Evolutionary conservation across 2,797 vertebrate species (phyloP).

Genomic region (Pogonophryne albipinna): DNA sequence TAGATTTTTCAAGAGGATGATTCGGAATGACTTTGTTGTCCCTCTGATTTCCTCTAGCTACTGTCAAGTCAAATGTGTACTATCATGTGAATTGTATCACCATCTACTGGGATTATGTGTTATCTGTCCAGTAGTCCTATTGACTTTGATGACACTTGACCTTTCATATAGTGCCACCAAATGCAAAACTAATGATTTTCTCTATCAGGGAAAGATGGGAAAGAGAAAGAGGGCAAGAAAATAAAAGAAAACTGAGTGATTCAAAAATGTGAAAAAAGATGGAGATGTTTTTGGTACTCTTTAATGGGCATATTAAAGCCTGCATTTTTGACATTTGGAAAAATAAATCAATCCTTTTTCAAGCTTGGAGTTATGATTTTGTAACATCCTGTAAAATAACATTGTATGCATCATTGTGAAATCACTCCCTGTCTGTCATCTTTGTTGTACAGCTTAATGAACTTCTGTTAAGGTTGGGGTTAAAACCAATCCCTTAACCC

Average conservation of each 20-base stretch:
- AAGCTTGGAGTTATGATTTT: neutral
- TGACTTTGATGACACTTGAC: neutral
- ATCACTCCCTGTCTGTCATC: neutral
- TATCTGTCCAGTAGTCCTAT: too few relatives aligned
- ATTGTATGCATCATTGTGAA: slow-evolving; percentile 8
- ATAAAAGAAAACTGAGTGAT: neutral
- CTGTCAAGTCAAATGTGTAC: neutral
- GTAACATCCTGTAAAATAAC: neutral
- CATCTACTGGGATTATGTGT: neutral
- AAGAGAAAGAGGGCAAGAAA: neutral
- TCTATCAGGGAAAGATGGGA: too few relatives aligned
- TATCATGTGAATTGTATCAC: neutral
- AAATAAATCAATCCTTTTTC: neutral
- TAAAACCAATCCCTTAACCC: neutral
- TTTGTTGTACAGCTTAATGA: slow-evolving; percentile 1
- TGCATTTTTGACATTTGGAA: neutral
- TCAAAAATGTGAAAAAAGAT: neutral
- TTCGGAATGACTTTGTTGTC: neutral
- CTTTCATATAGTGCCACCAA: neutral
- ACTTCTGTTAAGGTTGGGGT: neutral
- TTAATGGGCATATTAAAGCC: neutral
- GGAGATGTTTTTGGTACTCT: neutral
- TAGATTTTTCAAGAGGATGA: too few relatives aligned
- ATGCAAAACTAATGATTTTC: too few relatives aligned
- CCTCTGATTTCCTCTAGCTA: slow-evolving; percentile 2